Percentiles rank a stretch among this genome's conserved stretches.
Conservation (phyloP, 30 jellyfish, hydroid and myxozoan species). For the Sanderia malayensis region DNA sequence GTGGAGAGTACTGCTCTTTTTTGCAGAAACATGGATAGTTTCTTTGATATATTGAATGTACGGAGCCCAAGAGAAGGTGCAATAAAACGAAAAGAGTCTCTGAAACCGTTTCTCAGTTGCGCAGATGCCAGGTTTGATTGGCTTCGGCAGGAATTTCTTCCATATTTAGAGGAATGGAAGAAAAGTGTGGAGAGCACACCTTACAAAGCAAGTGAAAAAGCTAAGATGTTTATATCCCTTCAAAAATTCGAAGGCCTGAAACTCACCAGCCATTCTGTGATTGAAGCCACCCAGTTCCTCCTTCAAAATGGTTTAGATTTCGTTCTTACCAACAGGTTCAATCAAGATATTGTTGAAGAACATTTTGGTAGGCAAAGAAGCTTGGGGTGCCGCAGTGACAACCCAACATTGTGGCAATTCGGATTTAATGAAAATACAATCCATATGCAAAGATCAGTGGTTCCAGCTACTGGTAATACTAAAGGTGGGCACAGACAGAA, state of each 20-base stretch:
- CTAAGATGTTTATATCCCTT: conserved; percentile 23
- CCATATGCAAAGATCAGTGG: too few relatives aligned
- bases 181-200: conserved; percentile 20
- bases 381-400: too few relatives aligned
- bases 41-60: conserved; percentile 50
- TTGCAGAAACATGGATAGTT: conserved; percentile 42
- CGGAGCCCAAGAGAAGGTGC: conserved; percentile 51
- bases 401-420: too few relatives aligned
- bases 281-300: conserved; percentile 43
- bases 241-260: conserved; percentile 50
- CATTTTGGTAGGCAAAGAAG: too few relatives aligned
- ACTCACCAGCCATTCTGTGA: conserved; percentile 28
- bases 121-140: conserved; percentile 49
- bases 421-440: too few relatives aligned
- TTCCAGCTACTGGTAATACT: too few relatives aligned
- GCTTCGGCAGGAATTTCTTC: conserved; percentile 35
- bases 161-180: conserved; percentile 30
- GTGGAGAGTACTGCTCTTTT: conserved; percentile 35
- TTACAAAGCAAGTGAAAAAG: conserved; percentile 26
- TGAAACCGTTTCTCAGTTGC: conserved; percentile 27
- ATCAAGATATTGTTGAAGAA: too few relatives aligned
- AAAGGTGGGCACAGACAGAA: too few relatives aligned
- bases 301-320: conserved; percentile 18
- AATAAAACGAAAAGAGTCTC: conserved; percentile 26
- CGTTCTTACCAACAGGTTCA: conserved; percentile 58